These are phyloP conservation scores for Apostichopus japonicus DNA, from an alignment of 35 echinoderm and acorn worm genomes.

Conservation along the genomic window DNA sequence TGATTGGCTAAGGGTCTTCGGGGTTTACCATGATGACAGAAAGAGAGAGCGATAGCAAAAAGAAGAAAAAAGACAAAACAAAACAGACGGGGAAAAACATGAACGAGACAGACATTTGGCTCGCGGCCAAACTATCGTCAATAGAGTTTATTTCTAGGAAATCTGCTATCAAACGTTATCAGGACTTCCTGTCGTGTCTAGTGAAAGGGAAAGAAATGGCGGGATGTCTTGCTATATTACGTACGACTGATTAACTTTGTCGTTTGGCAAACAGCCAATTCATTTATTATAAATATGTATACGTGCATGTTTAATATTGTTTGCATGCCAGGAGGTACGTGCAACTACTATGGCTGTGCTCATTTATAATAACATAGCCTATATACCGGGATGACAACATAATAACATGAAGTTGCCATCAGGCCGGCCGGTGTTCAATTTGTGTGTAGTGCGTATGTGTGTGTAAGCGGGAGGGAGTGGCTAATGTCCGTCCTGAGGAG, in stretches of 20 bases:
- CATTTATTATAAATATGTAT: neutral
- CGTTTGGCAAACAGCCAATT: neutral
- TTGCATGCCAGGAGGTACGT: neutral
- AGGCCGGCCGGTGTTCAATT: too few species aligned
- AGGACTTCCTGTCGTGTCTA: neutral
- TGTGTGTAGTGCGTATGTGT: too few species aligned
- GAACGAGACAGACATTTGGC: conserved; percentile 12
- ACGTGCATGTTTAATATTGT: neutral
- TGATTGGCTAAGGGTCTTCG: neutral
- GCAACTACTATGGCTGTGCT: neutral
- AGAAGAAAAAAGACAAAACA: neutral
- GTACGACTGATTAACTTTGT: neutral
- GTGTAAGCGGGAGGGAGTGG: too few species aligned
- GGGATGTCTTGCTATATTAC: neutral
- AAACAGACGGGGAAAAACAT: neutral
- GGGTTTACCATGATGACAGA: too few species aligned
- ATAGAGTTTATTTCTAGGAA: neutral
- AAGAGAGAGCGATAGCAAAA: too few species aligned
- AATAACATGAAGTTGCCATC: neutral
- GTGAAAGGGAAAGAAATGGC: neutral
- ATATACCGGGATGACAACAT: neutral
- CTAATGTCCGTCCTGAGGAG: too few species aligned
- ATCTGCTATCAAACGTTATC: neutral
- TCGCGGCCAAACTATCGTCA: neutral
- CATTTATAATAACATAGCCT: neutral